phyloP scores from a whole-genome alignment of 2,888 invertebrate genomes.

The Caenorhabditis sp. region DNA sequence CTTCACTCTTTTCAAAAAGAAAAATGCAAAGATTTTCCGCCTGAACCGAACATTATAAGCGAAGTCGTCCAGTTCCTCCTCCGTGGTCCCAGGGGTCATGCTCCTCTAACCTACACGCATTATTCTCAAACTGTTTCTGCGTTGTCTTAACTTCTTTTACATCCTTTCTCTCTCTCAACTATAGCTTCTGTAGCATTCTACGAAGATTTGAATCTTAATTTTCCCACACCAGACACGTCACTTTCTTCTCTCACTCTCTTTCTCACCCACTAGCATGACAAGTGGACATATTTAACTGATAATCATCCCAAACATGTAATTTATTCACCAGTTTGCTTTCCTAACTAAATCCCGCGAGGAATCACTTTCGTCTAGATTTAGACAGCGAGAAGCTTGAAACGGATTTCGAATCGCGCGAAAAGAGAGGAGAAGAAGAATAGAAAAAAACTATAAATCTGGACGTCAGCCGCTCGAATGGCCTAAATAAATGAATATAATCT shows the following conservation, averaged over 20 bases:
- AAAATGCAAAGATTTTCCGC: constrained; percentile 37
- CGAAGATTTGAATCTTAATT: too few relatives aligned
- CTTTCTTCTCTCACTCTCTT: constrained; percentile 1
- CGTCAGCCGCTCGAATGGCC: not conserved
- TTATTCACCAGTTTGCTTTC: constrained; percentile 50
- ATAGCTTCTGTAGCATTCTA: too few relatives aligned
- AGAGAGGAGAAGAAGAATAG: not conserved
- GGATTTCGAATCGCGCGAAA: not conserved
- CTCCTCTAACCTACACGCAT: constrained; percentile 30
- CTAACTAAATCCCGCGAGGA: constrained; percentile 8
- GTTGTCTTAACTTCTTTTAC: not conserved
- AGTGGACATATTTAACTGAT: constrained; percentile 25
- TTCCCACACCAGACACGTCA: too few relatives aligned
- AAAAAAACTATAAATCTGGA: constrained; percentile 5
- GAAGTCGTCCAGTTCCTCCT: constrained; percentile 30
- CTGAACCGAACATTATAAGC: constrained; percentile 52
- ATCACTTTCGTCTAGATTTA: constrained; percentile 2
- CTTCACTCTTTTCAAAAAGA: not conserved
- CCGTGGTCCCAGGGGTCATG: constrained; percentile 27
- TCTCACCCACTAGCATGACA: constrained; percentile 17
- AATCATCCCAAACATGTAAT: constrained; percentile 56
- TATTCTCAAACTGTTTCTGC: constrained; percentile 37
- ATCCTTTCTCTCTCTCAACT: not conserved
- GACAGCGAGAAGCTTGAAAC: too few relatives aligned
- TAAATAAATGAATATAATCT: constrained; percentile 38